phyloP scores from a whole-genome alignment of 2,113 vertebrate species.

The Alectura lathami region DNA sequence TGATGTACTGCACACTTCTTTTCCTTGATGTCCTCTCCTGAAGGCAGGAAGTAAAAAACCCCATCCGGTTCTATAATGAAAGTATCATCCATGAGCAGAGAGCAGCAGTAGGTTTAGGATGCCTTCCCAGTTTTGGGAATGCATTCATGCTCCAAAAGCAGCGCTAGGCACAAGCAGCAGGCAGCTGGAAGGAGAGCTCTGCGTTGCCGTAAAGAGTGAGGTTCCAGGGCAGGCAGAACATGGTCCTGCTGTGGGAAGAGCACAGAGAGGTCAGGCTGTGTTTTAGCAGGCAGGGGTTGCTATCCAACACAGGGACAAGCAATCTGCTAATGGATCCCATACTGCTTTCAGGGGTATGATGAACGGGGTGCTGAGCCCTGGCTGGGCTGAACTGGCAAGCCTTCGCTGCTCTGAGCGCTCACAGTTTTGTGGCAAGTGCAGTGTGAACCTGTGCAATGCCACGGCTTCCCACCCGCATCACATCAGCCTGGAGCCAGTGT shows the following conservation, averaged over 20 bases:
- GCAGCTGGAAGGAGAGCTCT: slow-evolving; percentile 10
- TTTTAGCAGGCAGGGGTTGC: background rate
- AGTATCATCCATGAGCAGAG: background rate
- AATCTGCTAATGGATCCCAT: background rate
- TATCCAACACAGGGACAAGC: background rate
- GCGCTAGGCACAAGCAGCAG: slow-evolving; percentile 36
- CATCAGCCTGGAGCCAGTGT: background rate
- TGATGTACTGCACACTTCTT: rapidly evolving
- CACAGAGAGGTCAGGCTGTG: background rate
- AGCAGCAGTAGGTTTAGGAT: background rate
- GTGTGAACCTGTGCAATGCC: background rate
- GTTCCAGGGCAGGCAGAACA: slow-evolving; percentile 63
- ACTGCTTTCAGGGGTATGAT: background rate
- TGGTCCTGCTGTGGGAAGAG: slow-evolving; percentile 66
- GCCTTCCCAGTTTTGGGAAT: background rate
- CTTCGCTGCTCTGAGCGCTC: background rate
- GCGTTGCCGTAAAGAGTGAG: slow-evolving; percentile 51
- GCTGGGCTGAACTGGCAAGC: background rate
- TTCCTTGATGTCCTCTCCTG: background rate
- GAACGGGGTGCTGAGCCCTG: background rate
- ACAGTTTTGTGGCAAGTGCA: background rate
- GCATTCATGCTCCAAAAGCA: background rate
- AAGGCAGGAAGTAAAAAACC: background rate
- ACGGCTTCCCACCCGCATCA: background rate
- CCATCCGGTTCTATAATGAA: background rate